A percentile compares a stretch with the other conserved stretches of the same genome.
Conservation (phyloP, 2,113 vertebrate genomes). For the Nibea coibor region DNA sequence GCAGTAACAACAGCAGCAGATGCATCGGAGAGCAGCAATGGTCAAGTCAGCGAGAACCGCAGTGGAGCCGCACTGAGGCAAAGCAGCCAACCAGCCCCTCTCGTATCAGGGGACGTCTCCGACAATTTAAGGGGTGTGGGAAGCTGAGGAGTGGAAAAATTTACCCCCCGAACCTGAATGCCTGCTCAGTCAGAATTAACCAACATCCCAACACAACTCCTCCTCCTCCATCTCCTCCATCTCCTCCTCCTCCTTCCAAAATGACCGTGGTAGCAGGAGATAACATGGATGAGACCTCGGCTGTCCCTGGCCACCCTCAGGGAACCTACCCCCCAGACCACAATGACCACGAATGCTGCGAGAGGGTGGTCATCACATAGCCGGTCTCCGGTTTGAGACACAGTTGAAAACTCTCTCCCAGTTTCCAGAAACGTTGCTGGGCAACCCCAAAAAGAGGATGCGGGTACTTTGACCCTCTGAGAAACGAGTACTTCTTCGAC, state of each 20-base stretch:
- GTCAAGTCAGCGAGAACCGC: constrained; percentile 85
- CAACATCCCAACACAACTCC: constrained; percentile 61
- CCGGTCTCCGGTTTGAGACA: constrained; percentile 89
- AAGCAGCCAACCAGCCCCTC: constrained; percentile 73
- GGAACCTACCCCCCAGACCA: constrained; percentile 92
- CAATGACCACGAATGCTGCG: constrained; percentile 97
- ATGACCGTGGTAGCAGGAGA: constrained; percentile 98
- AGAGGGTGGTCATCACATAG: constrained; percentile 98
- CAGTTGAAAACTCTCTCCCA: constrained; percentile 86
- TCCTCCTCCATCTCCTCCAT: constrained; percentile 56
- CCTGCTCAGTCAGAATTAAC: constrained; percentile 75
- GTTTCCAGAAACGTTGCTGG: constrained; percentile 86
- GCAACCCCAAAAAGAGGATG: constrained; percentile 92
- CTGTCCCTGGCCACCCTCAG: constrained; percentile 94
- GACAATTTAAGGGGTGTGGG: constrained; percentile 75
- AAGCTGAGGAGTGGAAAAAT: constrained; percentile 76
- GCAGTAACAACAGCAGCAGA: constrained; percentile 83
- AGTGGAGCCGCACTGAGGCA: constrained; percentile 86
- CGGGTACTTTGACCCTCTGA: constrained; percentile 94
- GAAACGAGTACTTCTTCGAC: constrained; percentile 92
- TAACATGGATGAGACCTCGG: constrained; percentile 95
- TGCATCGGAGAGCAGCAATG: constrained; percentile 84
- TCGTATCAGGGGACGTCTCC: constrained; percentile 73
- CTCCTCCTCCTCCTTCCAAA: constrained; percentile 77
- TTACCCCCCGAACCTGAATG: constrained; percentile 70